Conservation (phyloP, 1,140 invertebrate species). For the Pseudachorutes palmiensis region DNA sequence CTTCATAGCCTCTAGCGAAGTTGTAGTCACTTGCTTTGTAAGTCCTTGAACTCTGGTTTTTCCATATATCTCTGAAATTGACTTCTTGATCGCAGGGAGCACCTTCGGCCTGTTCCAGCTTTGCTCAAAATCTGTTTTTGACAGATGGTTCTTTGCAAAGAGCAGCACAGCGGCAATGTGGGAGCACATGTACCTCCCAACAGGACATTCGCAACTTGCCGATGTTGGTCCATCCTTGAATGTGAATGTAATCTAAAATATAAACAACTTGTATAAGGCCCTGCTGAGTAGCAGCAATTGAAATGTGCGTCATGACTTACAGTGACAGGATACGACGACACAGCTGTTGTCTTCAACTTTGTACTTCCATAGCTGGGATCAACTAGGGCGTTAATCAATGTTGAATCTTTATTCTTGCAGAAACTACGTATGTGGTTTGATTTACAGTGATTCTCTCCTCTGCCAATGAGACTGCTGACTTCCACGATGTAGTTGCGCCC, state of each 20-base stretch:
- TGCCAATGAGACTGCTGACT: neutral
- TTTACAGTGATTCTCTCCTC: neutral
- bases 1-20: neutral
- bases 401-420: neutral
- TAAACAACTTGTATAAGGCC: neutral
- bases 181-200: neutral
- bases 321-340: neutral
- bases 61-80: neutral
- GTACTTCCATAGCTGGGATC: neutral
- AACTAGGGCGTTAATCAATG: neutral
- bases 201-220: neutral
- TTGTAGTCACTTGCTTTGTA: neutral
- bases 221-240: neutral
- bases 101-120: neutral
- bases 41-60: neutral
- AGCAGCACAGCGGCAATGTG: neutral
- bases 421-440: neutral
- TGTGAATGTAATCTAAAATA: neutral
- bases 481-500: neutral
- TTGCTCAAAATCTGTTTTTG: neutral
- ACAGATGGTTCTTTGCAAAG: neutral
- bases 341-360: neutral
- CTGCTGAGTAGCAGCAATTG: neutral
- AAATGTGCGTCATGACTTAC: neutral
- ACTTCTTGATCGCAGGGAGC: neutral